phyloP scores from a whole-genome alignment of 2,797 vertebrate genomes.

The Bryconaethiops microstoma region DNA sequence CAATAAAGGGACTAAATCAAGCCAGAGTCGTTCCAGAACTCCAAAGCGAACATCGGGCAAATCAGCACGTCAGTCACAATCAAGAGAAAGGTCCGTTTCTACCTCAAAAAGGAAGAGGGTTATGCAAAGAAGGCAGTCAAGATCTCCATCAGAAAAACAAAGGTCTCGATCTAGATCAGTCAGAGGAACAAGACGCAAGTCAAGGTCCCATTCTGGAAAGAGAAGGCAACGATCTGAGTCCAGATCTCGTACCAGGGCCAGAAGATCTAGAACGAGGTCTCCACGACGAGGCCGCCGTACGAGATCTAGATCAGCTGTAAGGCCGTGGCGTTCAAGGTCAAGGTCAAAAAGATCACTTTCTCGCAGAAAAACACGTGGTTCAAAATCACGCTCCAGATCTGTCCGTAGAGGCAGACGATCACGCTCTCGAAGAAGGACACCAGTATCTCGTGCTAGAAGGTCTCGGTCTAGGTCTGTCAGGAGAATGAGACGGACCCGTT shows the following conservation, averaged over 20 bases:
- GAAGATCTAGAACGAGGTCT: constrained; percentile 59
- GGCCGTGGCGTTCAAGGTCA: constrained; percentile 68
- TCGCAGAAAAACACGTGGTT: constrained; percentile 60
- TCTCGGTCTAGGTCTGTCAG: constrained; percentile 73
- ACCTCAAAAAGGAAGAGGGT: constrained; percentile 47
- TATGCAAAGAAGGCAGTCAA: constrained; percentile 72
- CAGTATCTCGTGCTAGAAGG: constrained; percentile 70
- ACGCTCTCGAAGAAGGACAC: constrained; percentile 73
- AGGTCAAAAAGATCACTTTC: constrained; percentile 70
- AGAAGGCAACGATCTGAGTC: constrained; percentile 55
- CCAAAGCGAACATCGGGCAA: constrained; percentile 67
- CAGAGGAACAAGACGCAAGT: constrained; percentile 52
- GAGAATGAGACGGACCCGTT: constrained; percentile 72
- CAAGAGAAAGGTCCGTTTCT: constrained; percentile 60
- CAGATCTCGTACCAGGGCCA: constrained; percentile 53
- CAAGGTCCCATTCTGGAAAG: constrained; percentile 57
- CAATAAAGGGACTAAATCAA: constrained; percentile 74
- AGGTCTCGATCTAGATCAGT: constrained; percentile 65
- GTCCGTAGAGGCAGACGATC: constrained; percentile 72
- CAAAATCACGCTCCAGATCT: constrained; percentile 70
- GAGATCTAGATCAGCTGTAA: constrained; percentile 73
- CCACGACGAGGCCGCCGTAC: constrained; percentile 63
- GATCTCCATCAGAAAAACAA: constrained; percentile 68
- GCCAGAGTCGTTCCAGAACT: constrained; percentile 78
- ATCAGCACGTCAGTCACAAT: constrained; percentile 51